Evolutionary conservation across 1,140 invertebrate species (phyloP), one percentile per base, ranked within the genome.

Genomic region (Drosophila serrata): DNA sequence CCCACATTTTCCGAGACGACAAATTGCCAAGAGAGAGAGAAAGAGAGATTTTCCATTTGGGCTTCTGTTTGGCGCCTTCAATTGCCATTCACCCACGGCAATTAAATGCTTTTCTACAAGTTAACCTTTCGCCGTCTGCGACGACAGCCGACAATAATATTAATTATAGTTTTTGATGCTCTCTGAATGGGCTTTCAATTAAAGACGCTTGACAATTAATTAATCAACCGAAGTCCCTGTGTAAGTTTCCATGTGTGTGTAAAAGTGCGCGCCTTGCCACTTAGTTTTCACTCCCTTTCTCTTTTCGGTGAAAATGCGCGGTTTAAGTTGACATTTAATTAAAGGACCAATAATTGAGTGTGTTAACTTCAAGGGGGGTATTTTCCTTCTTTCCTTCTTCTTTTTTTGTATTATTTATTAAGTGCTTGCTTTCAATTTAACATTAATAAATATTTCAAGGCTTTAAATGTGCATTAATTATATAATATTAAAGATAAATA

Each of bases 1-100:
- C 63, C 68, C 64, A 69, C 67, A 69, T 67, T 61, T 55, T 39
- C 19, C 48, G 42, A 15, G 40, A 67, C 67, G 63, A 70, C 61
- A 70, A 67, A 67, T 65, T 53, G 64, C 31, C 35, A 33, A 68
- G 35, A 17, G 40, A 63, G n/a, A 15, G 24, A 12, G 9, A 13
- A 15, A 42, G 7, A 19, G 19, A 46, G 33, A 65, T 62, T 67
- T 67, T 39, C 42, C 46, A 43, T 65, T 65, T 67, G n/a, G 22
- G 39, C 67, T 45, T 67, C 48, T 55, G 67, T 55, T 70, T 45
- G 62, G 65, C 43, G 63, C 42, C 40, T 43, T 68, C 49, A 70
- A 70, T 70, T 70, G 68, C 63, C 68, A 70, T 68, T 70, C 49
- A 37, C 69, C 69, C 53, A 58, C 67, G 56, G 45, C 67, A 74